Percentiles rank a stretch among this genome's conserved stretches.
phyloP scores from a whole-genome alignment of 1,140 invertebrate species.

The Trichoplusia ni region DNA sequence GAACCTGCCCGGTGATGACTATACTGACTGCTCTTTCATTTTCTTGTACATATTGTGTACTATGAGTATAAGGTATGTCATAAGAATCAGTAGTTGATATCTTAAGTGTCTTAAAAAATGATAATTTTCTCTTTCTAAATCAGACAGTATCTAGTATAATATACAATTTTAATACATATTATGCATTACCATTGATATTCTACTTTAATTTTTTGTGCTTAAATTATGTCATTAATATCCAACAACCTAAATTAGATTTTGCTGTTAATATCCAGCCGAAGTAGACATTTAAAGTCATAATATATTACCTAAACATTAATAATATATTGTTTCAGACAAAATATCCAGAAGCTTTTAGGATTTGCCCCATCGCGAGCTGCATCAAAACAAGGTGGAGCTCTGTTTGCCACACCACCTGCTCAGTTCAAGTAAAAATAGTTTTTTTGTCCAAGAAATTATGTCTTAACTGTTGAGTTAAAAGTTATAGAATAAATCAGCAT shows the following conservation, averaged over 20 bases:
- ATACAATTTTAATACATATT: background rate
- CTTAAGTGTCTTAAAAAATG: no score
- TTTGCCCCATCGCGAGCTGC: slow-evolving; percentile 98
- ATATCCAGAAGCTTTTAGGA: slow-evolving; percentile 98
- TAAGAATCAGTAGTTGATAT: background rate
- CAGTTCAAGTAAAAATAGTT: slow-evolving; percentile 86
- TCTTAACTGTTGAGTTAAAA: background rate
- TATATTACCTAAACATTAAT: background rate
- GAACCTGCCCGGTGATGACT: slow-evolving; percentile 97
- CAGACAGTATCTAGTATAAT: no score
- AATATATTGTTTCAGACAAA: slow-evolving; percentile 85
- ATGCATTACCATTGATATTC: no score
- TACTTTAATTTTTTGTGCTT: no score
- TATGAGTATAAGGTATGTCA: slow-evolving; percentile 96
- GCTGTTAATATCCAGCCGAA: no score
- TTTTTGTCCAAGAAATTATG: background rate
- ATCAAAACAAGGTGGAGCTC: slow-evolving; percentile 94
- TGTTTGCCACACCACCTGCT: slow-evolving; percentile 89
- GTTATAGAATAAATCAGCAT: no score
- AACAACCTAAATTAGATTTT: no score
- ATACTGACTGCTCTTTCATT: slow-evolving; percentile 99
- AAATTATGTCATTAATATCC: no score
- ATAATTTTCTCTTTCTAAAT: no score
- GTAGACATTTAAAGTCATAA: background rate
- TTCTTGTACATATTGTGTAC: slow-evolving; percentile 99